Evolutionary conservation across 2,797 vertebrate species (phyloP).

Genomic region (Telmatherina bonti): DNA sequence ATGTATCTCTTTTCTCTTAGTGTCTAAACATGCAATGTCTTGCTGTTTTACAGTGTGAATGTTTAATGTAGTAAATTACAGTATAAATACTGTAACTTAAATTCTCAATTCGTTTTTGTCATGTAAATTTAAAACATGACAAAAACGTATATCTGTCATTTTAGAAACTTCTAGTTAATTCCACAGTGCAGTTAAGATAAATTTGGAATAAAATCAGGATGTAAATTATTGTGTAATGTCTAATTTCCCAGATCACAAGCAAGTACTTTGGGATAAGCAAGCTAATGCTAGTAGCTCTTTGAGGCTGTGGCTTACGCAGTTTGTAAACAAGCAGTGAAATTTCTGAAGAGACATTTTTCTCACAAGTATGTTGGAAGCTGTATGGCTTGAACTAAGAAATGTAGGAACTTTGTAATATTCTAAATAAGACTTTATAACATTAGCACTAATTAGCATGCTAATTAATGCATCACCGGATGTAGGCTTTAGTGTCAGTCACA

Average conservation of each 20-base stretch:
- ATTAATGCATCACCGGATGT: too few species aligned
- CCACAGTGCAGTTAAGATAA: neutral
- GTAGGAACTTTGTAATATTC: too few species aligned
- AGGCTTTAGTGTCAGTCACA: too few species aligned
- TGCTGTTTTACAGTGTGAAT: constrained; percentile 33
- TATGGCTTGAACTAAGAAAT: neutral
- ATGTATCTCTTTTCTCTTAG: constrained; percentile 48
- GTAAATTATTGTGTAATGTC: neutral
- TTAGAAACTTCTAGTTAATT: neutral
- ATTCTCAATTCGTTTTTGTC: too few species aligned
- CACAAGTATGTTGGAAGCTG: too few species aligned
- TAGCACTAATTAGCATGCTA: neutral
- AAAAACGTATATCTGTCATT: neutral
- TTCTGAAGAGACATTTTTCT: too few species aligned
- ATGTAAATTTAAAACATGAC: too few species aligned
- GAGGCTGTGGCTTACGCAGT: rapidly evolving
- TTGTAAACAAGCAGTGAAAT: neutral
- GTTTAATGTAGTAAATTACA: constrained; percentile 29
- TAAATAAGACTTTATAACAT: neutral
- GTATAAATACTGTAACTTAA: constrained; percentile 11
- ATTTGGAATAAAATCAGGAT: neutral
- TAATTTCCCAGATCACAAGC: constrained; percentile 15
- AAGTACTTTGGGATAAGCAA: neutral
- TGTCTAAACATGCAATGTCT: constrained; percentile 21
- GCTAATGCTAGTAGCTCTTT: neutral